Evolutionary conservation across 2,797 vertebrate species (phyloP).

Genomic region (Neosilurus mollespiculum): DNA sequence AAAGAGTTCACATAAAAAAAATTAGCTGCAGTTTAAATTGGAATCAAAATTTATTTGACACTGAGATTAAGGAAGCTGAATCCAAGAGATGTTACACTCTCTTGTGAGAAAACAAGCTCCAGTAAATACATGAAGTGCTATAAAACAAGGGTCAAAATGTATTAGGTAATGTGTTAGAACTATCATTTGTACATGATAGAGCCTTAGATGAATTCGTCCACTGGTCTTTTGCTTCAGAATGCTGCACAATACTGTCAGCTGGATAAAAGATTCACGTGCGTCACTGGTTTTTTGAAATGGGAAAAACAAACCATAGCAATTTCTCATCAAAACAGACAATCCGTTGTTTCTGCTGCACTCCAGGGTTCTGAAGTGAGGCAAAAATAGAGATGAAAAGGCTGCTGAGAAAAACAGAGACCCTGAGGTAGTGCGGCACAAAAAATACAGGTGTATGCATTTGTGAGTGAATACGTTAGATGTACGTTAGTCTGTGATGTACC

Average conservation of each 20-base stretch:
- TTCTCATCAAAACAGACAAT: slow-evolving; percentile 46
- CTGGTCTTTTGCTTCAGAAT: not conserved
- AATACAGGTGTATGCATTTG: slow-evolving; percentile 39
- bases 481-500: not conserved
- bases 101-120: not conserved
- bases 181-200: slow-evolving; percentile 10
- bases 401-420: slow-evolving; percentile 45
- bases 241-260: not conserved
- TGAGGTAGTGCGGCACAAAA: slow-evolving; percentile 24
- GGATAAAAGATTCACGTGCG: slow-evolving; percentile 46
- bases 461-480: slow-evolving; percentile 35
- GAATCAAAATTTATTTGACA: slow-evolving; percentile 8
- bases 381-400: slow-evolving; percentile 53
- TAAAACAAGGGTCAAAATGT: not conserved
- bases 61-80: not conserved
- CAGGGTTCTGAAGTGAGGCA: slow-evolving; percentile 51
- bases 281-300: slow-evolving; percentile 28
- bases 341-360: slow-evolving; percentile 30
- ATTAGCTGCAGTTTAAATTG: slow-evolving; percentile 23
- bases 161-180: not conserved
- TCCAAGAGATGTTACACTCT: not conserved
- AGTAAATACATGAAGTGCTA: not conserved
- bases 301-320: slow-evolving; percentile 41
- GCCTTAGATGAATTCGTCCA: not conserved
- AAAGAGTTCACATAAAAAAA: not conserved